A percentile compares a stretch with the other conserved stretches of the same genome.
These are phyloP conservation scores for Ochropleura leucogaster DNA, from an alignment of 2,888 invertebrate genomes.

Conservation along the genomic window DNA sequence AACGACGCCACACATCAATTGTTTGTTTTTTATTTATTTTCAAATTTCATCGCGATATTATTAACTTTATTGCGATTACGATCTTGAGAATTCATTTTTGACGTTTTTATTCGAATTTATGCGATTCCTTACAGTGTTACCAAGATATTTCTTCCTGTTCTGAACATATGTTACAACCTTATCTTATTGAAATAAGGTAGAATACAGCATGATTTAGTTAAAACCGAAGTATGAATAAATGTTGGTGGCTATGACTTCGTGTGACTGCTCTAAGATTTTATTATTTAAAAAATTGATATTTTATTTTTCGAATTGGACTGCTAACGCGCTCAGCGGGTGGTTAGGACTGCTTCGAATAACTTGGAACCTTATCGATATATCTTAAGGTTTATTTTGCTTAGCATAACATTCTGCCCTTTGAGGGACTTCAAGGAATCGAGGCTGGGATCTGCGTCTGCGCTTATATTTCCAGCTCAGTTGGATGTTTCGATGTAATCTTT, in stretches of 20 bases:
- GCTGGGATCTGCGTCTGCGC: conserved; percentile 73
- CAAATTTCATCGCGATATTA: conserved; percentile 89
- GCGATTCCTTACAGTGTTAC: conserved; percentile 79
- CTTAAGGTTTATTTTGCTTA: conserved; percentile 71
- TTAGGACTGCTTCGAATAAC: conserved; percentile 59
- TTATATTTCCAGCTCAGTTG: conserved; percentile 81
- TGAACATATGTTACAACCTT: conserved; percentile 62
- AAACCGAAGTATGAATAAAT: conserved; percentile 64
- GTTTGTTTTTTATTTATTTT: conserved; percentile 88
- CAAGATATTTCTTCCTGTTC: conserved; percentile 60
- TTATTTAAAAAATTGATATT: conserved; percentile 89
- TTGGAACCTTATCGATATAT: conserved; percentile 68
- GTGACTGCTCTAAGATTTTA: conserved; percentile 89
- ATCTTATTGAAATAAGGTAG: conserved; percentile 71
- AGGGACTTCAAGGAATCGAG: conserved; percentile 84
- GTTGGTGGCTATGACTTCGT: conserved; percentile 80
- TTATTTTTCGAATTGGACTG: conserved; percentile 87
- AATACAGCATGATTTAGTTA: conserved; percentile 64
- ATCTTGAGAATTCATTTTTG: conserved; percentile 89
- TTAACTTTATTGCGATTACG: conserved; percentile 89
- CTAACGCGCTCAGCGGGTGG: conserved; percentile 89
- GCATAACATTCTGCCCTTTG: conserved; percentile 69
- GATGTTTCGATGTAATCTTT: conserved; percentile 82
- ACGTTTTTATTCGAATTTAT: conserved; percentile 90
- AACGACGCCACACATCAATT: conserved; percentile 81